Conservation (phyloP, 2,113 vertebrate genomes). For the Egretta garzetta region DNA sequence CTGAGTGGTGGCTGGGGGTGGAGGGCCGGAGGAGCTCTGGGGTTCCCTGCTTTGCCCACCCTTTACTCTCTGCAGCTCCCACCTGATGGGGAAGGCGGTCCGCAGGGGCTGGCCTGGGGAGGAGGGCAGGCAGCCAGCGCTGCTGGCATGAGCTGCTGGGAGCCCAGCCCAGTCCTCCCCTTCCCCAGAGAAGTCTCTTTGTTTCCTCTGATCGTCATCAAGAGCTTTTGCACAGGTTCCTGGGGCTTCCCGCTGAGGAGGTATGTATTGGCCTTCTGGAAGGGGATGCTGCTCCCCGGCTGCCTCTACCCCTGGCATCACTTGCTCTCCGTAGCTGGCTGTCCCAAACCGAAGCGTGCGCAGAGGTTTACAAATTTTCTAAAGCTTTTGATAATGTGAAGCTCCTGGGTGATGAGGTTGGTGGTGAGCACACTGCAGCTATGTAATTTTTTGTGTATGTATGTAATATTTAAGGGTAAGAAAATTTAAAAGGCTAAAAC, state of each 20-base stretch:
- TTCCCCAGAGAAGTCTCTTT: neutral
- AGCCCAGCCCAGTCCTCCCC: neutral
- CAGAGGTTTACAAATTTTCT: slow-evolving; percentile 81
- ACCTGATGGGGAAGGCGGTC: neutral
- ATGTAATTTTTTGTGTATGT: slow-evolving; percentile 84
- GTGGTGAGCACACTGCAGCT: slow-evolving; percentile 77
- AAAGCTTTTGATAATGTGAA: slow-evolving; percentile 87
- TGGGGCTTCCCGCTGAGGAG: neutral
- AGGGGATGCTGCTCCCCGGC: neutral
- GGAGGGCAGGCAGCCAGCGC: neutral
- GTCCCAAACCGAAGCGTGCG: slow-evolving; percentile 25
- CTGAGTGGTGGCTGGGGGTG: fast-evolving
- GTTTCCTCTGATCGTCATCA: neutral
- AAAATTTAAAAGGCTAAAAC: slow-evolving; percentile 65
- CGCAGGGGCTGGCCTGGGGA: neutral
- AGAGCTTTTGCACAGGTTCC: slow-evolving; percentile 20
- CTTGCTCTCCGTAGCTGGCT: neutral
- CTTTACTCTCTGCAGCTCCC: neutral
- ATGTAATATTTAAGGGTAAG: slow-evolving; percentile 86
- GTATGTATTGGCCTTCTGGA: neutral
- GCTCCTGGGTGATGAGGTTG: slow-evolving; percentile 70
- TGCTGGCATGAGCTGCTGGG: neutral
- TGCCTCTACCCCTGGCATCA: neutral
- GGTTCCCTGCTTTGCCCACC: neutral
- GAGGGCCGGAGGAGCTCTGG: neutral